Evolutionary conservation across 2,797 vertebrate species (phyloP).

Genomic region (Lemur catta): DNA sequence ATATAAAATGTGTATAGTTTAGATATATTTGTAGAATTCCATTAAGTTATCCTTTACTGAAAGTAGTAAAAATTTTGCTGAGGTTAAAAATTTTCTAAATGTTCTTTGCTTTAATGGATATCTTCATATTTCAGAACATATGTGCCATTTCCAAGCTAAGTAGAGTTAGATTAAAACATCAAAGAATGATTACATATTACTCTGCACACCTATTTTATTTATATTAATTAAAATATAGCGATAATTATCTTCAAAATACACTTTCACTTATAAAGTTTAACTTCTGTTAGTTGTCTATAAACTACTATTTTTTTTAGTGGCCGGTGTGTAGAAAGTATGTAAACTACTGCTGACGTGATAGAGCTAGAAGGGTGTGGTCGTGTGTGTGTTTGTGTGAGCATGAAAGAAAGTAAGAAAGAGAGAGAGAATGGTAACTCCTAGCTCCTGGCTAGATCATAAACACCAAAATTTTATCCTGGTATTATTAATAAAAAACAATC

Average conservation of each 20-base stretch:
- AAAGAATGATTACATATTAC: constrained; percentile 24
- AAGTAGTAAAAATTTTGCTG: background rate
- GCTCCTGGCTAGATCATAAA: background rate
- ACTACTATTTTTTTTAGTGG: background rate
- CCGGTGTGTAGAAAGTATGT: background rate
- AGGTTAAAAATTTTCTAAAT: constrained; percentile 8
- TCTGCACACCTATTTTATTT: background rate
- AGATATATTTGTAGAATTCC: background rate
- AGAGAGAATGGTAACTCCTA: background rate
- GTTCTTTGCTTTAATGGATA: background rate
- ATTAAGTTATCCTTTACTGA: constrained; percentile 27
- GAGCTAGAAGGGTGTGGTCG: background rate
- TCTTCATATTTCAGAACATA: background rate
- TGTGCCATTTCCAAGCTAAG: constrained; percentile 40
- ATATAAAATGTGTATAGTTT: background rate
- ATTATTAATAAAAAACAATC: background rate
- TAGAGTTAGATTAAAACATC: constrained; percentile 19
- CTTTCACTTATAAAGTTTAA: constrained; percentile 24
- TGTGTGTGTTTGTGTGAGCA: background rate
- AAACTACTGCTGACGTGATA: background rate
- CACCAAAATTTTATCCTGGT: background rate
- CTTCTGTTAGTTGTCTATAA: background rate
- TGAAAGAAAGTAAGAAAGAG: background rate
- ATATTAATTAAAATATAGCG: constrained; percentile 26
- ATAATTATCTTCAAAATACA: constrained; percentile 41